Conservation (phyloP, 2,113 vertebrate genomes). For the Thinocorus orbignyianus region DNA sequence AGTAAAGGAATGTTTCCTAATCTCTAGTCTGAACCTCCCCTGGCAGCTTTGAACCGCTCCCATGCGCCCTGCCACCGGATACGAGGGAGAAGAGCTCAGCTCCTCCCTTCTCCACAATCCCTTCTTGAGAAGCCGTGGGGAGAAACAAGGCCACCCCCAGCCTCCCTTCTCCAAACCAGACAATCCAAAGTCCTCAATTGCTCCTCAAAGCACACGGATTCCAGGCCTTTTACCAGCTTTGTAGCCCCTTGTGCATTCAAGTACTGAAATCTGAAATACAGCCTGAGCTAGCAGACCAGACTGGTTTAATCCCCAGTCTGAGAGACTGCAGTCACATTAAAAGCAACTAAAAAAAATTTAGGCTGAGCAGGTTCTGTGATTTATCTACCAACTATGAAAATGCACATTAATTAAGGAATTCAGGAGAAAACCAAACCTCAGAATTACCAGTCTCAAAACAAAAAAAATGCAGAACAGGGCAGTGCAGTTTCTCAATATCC, state of each 20-base stretch:
- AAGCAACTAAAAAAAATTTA: not conserved
- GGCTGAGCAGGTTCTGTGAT: not conserved
- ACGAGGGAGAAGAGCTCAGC: not conserved
- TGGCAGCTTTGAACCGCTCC: not conserved
- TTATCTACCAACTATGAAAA: not conserved
- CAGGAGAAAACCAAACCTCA: not conserved
- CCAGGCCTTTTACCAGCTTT: not conserved
- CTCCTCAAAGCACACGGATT: not conserved
- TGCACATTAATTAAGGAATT: not conserved
- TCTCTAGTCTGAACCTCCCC: not conserved
- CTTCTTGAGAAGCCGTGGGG: not conserved
- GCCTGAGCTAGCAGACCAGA: not conserved
- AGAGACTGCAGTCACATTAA: not conserved
- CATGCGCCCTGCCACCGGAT: accelerated
- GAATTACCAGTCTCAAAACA: not conserved
- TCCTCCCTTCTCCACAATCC: not conserved
- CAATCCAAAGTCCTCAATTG: not conserved
- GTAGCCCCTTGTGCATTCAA: not conserved
- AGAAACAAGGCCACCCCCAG: not conserved
- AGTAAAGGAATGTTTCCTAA: not conserved
- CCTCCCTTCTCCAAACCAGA: not conserved
- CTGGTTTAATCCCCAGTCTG: not conserved
- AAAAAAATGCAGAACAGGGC: not conserved
- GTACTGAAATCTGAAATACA: not conserved
- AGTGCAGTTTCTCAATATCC: not conserved